These are phyloP conservation scores for Onychomys leucogaster DNA, from an alignment of 2,797 vertebrate species.

Conservation along the genomic window DNA sequence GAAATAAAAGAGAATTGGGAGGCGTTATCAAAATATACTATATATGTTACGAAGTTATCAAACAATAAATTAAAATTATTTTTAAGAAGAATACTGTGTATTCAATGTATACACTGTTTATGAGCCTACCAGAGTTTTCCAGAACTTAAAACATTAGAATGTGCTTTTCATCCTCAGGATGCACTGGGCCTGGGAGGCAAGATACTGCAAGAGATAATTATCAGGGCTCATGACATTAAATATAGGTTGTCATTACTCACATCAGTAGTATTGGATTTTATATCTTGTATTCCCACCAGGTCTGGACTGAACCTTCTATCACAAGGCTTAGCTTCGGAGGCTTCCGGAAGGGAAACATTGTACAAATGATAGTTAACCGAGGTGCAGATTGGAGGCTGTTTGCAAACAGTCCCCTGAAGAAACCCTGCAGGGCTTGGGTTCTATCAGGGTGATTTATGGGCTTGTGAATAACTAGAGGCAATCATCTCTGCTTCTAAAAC, in stretches of 20 bases:
- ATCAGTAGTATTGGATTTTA: slow-evolving; percentile 52
- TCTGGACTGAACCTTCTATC: slow-evolving; percentile 57
- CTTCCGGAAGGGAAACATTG: slow-evolving; percentile 35
- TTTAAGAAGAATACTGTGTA: neutral
- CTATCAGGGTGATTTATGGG: neutral
- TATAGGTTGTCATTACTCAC: slow-evolving; percentile 63
- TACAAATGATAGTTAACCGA: slow-evolving; percentile 40
- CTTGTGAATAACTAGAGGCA: neutral
- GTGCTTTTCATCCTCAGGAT: slow-evolving; percentile 66
- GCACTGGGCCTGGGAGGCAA: neutral
- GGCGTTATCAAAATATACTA: neutral
- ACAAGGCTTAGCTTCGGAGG: slow-evolving; percentile 22
- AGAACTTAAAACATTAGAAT: slow-evolving; percentile 48
- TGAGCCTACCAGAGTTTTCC: neutral
- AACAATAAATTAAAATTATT: neutral
- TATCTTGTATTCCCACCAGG: slow-evolving; percentile 65
- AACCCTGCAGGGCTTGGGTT: neutral
- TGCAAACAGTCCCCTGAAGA: slow-evolving; percentile 17
- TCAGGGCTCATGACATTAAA: slow-evolving; percentile 63
- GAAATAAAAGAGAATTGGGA: neutral
- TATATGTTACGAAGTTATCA: neutral
- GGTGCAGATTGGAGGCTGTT: slow-evolving; percentile 22
- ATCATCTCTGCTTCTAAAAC: slow-evolving; percentile 34
- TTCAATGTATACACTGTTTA: neutral
- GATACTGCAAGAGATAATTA: slow-evolving; percentile 64